These are phyloP conservation scores for Podarcis lilfordi DNA, from an alignment of 2,797 vertebrate genomes.

Conservation along the genomic window DNA sequence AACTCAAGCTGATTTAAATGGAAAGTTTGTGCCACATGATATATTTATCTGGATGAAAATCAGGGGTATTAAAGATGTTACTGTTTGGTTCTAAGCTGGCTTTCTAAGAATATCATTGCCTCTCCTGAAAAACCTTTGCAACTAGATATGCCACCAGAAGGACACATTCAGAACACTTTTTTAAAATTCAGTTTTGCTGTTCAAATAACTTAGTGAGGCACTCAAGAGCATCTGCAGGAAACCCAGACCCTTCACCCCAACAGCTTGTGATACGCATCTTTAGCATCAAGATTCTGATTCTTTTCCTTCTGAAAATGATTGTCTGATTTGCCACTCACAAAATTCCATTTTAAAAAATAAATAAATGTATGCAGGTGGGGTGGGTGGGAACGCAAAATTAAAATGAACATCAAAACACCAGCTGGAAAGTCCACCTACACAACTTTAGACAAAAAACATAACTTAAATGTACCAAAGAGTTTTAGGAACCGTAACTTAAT, in stretches of 20 bases:
- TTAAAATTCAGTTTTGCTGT: not conserved
- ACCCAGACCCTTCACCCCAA: not conserved
- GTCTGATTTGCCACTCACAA: not conserved
- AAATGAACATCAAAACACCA: not conserved
- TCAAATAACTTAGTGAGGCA: slow-evolving; percentile 4
- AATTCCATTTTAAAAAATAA: not conserved
- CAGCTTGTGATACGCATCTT: not conserved
- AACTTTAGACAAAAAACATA: not conserved
- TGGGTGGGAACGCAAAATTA: not conserved
- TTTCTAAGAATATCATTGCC: not conserved
- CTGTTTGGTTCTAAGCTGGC: not conserved
- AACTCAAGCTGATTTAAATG: slow-evolving; percentile 24
- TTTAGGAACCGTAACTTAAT: not conserved
- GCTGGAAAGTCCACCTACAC: not conserved
- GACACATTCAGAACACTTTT: not conserved
- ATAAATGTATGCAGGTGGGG: not conserved
- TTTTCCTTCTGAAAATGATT: not conserved
- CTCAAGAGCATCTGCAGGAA: not conserved
- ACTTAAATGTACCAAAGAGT: not conserved
- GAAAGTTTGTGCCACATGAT: not conserved
- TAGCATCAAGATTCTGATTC: not conserved
- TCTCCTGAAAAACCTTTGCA: not conserved
- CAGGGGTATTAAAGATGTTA: slow-evolving; percentile 10
- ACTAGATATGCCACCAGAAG: not conserved
- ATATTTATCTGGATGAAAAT: slow-evolving; percentile 36